Base-by-base conservation (phyloP, 2,888 invertebrate genomes). In the Metacarcinus magister region DNA sequence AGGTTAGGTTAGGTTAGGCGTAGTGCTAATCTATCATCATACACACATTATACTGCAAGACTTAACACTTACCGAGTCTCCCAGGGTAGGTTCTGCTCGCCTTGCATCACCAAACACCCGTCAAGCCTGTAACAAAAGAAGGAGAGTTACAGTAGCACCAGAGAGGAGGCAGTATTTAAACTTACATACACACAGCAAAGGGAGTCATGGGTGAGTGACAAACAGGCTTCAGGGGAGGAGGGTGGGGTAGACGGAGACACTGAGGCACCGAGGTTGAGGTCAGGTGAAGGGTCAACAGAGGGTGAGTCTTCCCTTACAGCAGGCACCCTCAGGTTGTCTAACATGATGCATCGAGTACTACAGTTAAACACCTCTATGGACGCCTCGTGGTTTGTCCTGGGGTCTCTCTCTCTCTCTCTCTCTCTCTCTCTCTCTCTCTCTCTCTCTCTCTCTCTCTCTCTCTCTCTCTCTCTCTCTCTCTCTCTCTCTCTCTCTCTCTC, bases 371-470 rank as follows among this genome's bases (percentile, higher is more conserved):
- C 23, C 23, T 67, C 67, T 16, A 54, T 54, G 8, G 39, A 8
- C 54, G 54, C 54, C 67, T 67, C n/a, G 23, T 67, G 67, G 67
- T n/a, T 67, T 19, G 67, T 23, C 23, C 3, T 23, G n/a, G 5
- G 54, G 54, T 75, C 75, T 75, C 75, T 75, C 60, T 23, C 23
- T 23, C 23, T 23, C 23, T 67, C 60, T 67, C 60, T 67, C 60
- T 67, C 60, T 67, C 60, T 67, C 60, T 67, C 60, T 67, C 60
- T 67, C 75, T 75, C 75, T 75, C 75, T 75, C 75, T 75, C 75
- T 75, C 75, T 75, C 75, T 75, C 75, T 75, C 75, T 75, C 75
- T 75, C 75, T 75, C 75, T 75, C 75, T 75, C 75, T 75, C 75
- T 75, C 75, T 75, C 75, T 75, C 75, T 75, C 75, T 75, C 75